Evolutionary conservation across 2,888 invertebrate genomes (phyloP), one percentile per base, ranked within the genome.

Genomic region (Rotaria macrura): DNA sequence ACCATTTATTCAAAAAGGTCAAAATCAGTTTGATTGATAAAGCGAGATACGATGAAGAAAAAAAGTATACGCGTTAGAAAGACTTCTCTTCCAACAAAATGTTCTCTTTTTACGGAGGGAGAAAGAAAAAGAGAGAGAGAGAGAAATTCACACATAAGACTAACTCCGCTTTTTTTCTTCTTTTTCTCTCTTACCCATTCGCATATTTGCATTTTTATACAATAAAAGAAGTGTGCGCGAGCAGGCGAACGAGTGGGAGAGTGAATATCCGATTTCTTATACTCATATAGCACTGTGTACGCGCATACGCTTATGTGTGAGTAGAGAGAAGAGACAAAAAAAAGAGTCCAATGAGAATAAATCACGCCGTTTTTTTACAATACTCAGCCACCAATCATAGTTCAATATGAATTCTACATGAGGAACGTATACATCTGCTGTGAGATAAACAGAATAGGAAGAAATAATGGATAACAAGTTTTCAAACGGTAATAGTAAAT

Each of bases 1-100:
- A 79, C 79, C 79, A 79, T 79, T 79, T 43, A 79, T 43, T 65
- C 65, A 79, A 79, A 79, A 79, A 79, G 79, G 79, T 79, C 79
- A 79, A 79, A 79, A 79, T 43, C 79, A 79, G 43, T 79, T 79
- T 43, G 79, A 79, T 40, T 79, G 79, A 79, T 79, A 79, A 79
- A 79, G 43, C 65, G 65, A 65, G 65, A 34, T 34, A 20, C 7
- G 65, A 65, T 20, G 65, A 65, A 65, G 65, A 34, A 65, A 34
- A 65, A 65, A 57, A 65, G 34, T 20, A 20, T 20, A 38, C 7
- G 38, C 34, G 29, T 34, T 65, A 65, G 65, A 65, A 65, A 34
- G 65, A 65, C 17, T 65, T 65, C 34, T 65, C 65, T 65, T 65
- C 65, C 65, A 65, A 34, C 65, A 65, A 65, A 65, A 65, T 38